Evolutionary conservation across 2,113 vertebrate species (phyloP).

Genomic region (Synodontis membranacea): DNA sequence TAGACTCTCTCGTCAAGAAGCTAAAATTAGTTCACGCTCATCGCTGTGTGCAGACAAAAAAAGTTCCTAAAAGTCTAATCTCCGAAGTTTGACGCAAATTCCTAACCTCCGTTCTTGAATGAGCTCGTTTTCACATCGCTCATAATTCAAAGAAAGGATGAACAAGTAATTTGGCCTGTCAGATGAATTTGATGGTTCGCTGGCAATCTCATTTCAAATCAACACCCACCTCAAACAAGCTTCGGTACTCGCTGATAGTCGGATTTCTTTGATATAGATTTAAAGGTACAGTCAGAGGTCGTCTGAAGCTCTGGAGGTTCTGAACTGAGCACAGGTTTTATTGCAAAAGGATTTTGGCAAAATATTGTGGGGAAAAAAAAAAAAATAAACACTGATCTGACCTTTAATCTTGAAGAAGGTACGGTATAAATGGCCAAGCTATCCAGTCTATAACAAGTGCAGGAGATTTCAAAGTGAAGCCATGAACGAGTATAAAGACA

Average conservation of each 20-base stretch:
- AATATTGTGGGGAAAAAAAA: too few species aligned
- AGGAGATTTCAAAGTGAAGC: slow-evolving; percentile 26
- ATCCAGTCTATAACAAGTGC: neutral
- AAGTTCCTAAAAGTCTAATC: neutral
- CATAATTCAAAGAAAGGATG: slow-evolving; percentile 45
- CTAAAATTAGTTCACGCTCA: neutral
- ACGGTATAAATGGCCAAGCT: neutral
- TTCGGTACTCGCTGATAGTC: neutral
- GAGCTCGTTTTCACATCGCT: slow-evolving; percentile 48
- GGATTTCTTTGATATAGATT: neutral
- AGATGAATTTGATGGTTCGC: slow-evolving; percentile 54
- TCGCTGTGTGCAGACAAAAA: neutral
- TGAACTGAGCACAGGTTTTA: neutral
- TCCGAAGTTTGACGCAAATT: slow-evolving; percentile 14
- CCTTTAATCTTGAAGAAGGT: neutral
- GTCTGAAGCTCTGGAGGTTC: neutral
- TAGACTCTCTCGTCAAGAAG: neutral
- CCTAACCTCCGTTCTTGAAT: slow-evolving; percentile 43
- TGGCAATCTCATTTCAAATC: slow-evolving; percentile 47
- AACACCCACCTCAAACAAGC: slow-evolving; percentile 35
- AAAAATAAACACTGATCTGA: neutral
- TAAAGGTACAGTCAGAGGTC: neutral
- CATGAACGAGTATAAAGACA: slow-evolving; percentile 7
- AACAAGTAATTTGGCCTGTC: slow-evolving; percentile 46
- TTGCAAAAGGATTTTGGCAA: too few species aligned